Percentiles rank a stretch among this genome's conserved stretches.
These are phyloP conservation scores for Orthosia gothica DNA, from an alignment of 2,888 invertebrate genomes.

Conservation along the genomic window DNA sequence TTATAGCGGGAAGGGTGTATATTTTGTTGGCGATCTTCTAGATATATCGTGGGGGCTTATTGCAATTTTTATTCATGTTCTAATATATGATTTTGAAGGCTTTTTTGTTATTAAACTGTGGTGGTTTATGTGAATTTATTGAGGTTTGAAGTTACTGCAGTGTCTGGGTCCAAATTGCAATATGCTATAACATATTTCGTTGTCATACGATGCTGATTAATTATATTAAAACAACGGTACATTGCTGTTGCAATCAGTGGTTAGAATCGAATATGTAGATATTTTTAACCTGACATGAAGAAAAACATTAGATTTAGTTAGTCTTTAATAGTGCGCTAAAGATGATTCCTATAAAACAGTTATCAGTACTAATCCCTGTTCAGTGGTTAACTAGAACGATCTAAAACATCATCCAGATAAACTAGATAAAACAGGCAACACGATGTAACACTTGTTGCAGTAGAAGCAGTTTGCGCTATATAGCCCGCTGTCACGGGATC, in stretches of 20 bases:
- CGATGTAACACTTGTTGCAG: conserved; percentile 60
- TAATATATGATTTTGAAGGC: conserved; percentile 58
- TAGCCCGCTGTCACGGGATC: conserved; percentile 43
- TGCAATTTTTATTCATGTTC: conserved; percentile 67
- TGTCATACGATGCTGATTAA: not conserved
- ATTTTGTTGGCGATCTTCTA: conserved; percentile 68
- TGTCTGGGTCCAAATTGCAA: conserved; percentile 26
- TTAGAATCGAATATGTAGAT: not conserved
- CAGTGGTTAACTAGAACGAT: not conserved
- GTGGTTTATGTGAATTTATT: conserved; percentile 58
- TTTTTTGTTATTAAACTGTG: conserved; percentile 56
- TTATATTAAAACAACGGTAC: not conserved
- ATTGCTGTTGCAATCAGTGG: not conserved
- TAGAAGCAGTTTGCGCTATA: conserved; percentile 43
- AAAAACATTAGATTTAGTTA: not conserved
- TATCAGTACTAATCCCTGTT: not conserved
- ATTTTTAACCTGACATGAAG: not conserved
- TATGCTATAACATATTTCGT: conserved; percentile 22
- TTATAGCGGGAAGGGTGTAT: conserved; percentile 67
- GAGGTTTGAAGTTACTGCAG: conserved; percentile 31
- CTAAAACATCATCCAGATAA: conserved; percentile 16
- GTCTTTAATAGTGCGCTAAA: not conserved
- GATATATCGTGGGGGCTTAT: conserved; percentile 68
- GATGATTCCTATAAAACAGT: no score
- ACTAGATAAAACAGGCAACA: conserved; percentile 20